Base-by-base conservation (phyloP, 2,113 vertebrate species). In the Brachyhypopomus gauderio region DNA sequence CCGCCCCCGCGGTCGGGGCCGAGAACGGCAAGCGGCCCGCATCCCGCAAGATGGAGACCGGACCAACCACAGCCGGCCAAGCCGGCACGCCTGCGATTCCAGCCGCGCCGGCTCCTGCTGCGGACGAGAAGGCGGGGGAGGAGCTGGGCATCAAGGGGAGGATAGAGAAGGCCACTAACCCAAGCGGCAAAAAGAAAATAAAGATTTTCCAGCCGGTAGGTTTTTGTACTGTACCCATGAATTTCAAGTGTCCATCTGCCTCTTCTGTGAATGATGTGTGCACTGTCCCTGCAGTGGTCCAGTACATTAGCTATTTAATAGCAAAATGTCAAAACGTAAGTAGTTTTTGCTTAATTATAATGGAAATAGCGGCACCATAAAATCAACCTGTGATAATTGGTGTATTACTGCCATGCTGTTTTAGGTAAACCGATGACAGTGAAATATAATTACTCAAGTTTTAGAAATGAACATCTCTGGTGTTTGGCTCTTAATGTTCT, bases 201-300 rank as follows among this genome's bases (percentile, higher is more conserved):
- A 99, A 99, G 94, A 99, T 99, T 91, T 99, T 99, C 92, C 97
- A 99, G 84, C 97, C 97, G 89, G 98, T 99, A 92, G 92, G 95
- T 96, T 45, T 70, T 34, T 22, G 16, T 36, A 63, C 6, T 70
- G 59, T 52, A 69, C 72, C 76, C 25, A 25, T 66, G 17, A 23
- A 16, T 5, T 58, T 25, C 9, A 9, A 56, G 19, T 7, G 7
- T 67, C 20, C 2, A 1, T 69, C 25, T 0, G 23, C 73, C 4
- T 52, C 9, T 19, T 58, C 4, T 25, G 6, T 0, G 36, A 20
- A 5, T 67, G 16, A 17, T 38, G 5, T 17, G 14, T 27, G 36
- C 16, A 38, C 45, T 38, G 20, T 11, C 5, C 58, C 20, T 60
- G 19, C 19, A 60, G 5, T n/a, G 20, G 6, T 60, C 2, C 20